Evolutionary conservation across 53 echinoderm and acorn worm species (phyloP).

Genomic region (Patiria pectinifera): DNA sequence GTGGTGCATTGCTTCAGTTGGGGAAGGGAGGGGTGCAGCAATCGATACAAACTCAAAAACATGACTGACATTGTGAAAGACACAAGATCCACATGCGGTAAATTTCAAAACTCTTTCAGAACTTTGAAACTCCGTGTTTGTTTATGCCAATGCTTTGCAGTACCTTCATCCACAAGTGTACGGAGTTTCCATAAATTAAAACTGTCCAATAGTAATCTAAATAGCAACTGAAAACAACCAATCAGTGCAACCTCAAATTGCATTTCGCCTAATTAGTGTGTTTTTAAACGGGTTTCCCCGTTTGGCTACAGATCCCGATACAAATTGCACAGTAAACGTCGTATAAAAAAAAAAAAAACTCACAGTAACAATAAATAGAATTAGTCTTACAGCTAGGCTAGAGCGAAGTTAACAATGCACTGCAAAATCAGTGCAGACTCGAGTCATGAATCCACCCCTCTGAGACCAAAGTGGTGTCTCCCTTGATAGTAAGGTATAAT

Average conservation of each 20-base stretch:
- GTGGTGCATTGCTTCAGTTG: slow-evolving; percentile 11
- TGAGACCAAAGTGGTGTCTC: slow-evolving; percentile 38
- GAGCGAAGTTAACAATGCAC: slow-evolving; percentile 8
- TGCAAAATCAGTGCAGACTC: slow-evolving; percentile 3
- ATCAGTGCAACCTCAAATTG: neutral
- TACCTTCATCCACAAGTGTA: neutral
- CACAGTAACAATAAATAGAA: slow-evolving; percentile 7
- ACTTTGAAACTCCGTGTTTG: neutral
- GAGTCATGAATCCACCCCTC: slow-evolving; percentile 34
- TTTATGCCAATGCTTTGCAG: neutral
- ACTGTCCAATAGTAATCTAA: neutral
- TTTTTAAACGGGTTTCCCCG: neutral
- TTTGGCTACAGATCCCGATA: neutral
- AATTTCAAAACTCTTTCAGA: neutral
- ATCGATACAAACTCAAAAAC: neutral
- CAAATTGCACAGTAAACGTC: slow-evolving; percentile 46
- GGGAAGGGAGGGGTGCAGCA: slow-evolving; percentile 11
- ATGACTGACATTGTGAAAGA: slow-evolving; percentile 27
- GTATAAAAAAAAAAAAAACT: slow-evolving; percentile 11
- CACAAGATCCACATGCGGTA: neutral
- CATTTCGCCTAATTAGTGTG: neutral
- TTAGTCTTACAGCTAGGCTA: neutral
- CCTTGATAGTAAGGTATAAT: slow-evolving; percentile 36
- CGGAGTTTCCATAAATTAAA: neutral
- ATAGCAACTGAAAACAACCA: neutral